These are phyloP conservation scores for Drosophila melanogaster DNA, from an alignment of 1,140 invertebrate species.

Conservation along the genomic window DNA sequence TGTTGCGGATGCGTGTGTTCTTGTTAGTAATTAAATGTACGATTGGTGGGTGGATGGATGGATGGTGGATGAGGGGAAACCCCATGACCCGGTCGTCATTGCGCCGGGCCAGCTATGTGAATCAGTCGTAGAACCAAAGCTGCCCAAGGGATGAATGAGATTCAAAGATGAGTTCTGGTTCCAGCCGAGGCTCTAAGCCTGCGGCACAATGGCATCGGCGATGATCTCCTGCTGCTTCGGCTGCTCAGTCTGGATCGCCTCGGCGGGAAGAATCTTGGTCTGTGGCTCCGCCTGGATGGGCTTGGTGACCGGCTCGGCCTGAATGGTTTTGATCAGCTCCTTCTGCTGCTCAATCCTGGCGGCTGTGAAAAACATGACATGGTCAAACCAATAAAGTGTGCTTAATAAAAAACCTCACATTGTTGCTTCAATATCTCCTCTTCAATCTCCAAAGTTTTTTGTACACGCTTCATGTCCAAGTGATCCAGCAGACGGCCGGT, in stretches of 20 bases:
- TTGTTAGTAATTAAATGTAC: slow-evolving; percentile 74
- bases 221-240: slow-evolving; percentile 35
- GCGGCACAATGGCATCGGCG: slow-evolving; percentile 43
- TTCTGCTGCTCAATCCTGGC: slow-evolving; percentile 27
- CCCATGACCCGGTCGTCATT: slow-evolving; percentile 47
- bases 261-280: slow-evolving; percentile 37
- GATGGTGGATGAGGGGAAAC: slow-evolving; percentile 24
- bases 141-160: slow-evolving; percentile 61
- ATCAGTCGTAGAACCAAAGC: slow-evolving; percentile 73
- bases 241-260: slow-evolving; percentile 30
- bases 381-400: background rate
- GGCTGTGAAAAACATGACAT: background rate
- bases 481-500: slow-evolving; percentile 61
- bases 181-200: slow-evolving; percentile 26
- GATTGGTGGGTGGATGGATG: slow-evolving; percentile 25
- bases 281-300: slow-evolving; percentile 26
- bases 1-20: slow-evolving; percentile 43
- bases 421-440: slow-evolving; percentile 57
- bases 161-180: slow-evolving; percentile 33
- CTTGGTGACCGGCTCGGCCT: slow-evolving; percentile 17
- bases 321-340: slow-evolving; percentile 45
- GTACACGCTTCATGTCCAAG: slow-evolving; percentile 60
- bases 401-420: slow-evolving; percentile 22
- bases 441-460: slow-evolving; percentile 18
- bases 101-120: slow-evolving; percentile 50